Evolutionary conservation across 2,888 invertebrate genomes (phyloP).

Genomic region (Hetaerina titia): DNA sequence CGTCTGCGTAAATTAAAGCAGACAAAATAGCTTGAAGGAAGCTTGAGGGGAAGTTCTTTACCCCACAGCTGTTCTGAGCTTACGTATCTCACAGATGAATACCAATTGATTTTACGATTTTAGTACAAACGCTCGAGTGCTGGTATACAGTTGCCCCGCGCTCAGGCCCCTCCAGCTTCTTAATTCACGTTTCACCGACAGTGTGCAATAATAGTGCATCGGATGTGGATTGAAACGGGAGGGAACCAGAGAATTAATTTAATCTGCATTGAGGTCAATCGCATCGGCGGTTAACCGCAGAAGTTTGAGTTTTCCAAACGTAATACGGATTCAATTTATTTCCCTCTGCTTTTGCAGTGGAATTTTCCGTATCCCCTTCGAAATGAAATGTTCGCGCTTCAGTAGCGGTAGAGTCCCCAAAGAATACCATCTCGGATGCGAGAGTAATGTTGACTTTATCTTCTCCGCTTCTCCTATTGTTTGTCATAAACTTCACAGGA

Average conservation of each 20-base stretch:
- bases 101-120: background rate
- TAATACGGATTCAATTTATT: background rate
- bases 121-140: background rate
- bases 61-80: background rate
- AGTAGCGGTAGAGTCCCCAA: background rate
- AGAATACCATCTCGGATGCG: background rate
- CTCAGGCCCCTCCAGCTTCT: background rate
- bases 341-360: background rate
- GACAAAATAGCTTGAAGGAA: too few species aligned
- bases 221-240: background rate
- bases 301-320: background rate
- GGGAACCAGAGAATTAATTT: background rate
- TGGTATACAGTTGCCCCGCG: background rate
- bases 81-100: background rate
- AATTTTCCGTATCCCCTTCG: background rate
- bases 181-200: background rate
- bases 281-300: background rate
- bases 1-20: too few species aligned
- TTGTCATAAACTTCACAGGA: background rate
- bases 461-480: background rate
- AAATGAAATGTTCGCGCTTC: conserved; percentile 10
- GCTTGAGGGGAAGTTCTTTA: too few species aligned
- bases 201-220: background rate
- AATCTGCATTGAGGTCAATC: background rate
- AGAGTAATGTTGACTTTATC: background rate